A percentile compares a stretch with the other conserved stretches of the same genome.
Evolutionary conservation across 2,797 vertebrate genomes (phyloP).

Genomic region (Parauchenoglanis ngamensis): DNA sequence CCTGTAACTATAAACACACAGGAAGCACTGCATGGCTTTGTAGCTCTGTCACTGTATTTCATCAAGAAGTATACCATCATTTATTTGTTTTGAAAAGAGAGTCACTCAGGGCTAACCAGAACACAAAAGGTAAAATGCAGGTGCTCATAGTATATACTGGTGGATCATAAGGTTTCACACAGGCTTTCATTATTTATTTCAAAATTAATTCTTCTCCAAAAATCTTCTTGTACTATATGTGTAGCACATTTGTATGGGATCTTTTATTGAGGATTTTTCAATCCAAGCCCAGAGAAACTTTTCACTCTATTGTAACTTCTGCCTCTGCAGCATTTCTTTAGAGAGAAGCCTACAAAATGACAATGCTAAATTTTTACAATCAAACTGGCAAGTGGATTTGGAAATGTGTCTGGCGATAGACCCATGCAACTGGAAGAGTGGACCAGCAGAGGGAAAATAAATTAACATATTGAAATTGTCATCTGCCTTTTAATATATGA

Average conservation of each 20-base stretch:
- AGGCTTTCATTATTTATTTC: constrained; percentile 42
- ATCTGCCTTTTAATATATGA: neutral
- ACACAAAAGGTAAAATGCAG: neutral
- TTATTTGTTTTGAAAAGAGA: neutral
- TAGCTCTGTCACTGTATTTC: neutral
- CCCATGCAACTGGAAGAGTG: constrained; percentile 66
- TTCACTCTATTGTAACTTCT: constrained; percentile 40
- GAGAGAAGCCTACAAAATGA: constrained; percentile 58
- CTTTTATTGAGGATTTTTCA: constrained; percentile 42
- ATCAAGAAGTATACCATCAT: neutral
- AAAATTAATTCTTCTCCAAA: constrained; percentile 37
- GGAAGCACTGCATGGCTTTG: neutral
- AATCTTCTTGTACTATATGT: constrained; percentile 42
- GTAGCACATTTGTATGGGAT: constrained; percentile 40
- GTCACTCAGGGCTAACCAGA: neutral
- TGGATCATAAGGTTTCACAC: neutral
- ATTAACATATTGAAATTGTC: constrained; percentile 51
- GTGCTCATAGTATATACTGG: constrained; percentile 5
- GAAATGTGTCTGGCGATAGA: constrained; percentile 72
- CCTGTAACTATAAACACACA: neutral
- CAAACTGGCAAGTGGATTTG: constrained; percentile 64
- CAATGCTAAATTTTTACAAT: constrained; percentile 58
- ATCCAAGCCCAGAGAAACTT: constrained; percentile 37
- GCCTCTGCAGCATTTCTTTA: constrained; percentile 31
- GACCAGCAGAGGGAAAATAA: constrained; percentile 65